Conservation (phyloP, 2,797 vertebrate species). For the Argyrosomus regius region DNA sequence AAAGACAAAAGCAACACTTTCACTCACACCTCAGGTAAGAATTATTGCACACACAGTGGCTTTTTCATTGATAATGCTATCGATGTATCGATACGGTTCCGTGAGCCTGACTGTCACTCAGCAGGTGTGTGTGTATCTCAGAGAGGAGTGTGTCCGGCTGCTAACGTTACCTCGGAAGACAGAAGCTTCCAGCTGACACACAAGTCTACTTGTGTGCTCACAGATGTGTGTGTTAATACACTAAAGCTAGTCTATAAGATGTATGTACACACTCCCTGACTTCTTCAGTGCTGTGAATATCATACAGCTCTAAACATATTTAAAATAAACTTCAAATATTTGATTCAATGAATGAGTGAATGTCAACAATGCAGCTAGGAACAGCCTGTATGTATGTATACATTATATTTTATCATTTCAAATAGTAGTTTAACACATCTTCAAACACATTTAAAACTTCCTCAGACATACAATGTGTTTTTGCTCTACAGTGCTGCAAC, state of each 20-base stretch:
- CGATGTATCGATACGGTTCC: neutral
- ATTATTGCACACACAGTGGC: accelerated
- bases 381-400: neutral
- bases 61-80: neutral
- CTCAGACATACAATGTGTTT: neutral
- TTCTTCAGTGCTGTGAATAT: neutral
- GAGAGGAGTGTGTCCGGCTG: conserved; percentile 21
- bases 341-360: neutral
- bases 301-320: neutral
- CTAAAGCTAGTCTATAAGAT: neutral
- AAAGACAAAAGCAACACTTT: conserved; percentile 42
- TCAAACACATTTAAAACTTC: neutral
- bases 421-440: neutral
- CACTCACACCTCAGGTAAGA: conserved; percentile 54
- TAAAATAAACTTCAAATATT: neutral
- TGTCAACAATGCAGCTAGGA: neutral
- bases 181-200: neutral
- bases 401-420: neutral
- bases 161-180: neutral
- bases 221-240: neutral
- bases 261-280: neutral
- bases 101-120: conserved; percentile 5
- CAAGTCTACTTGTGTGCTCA: neutral
- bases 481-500: neutral
- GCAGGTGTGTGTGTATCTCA: conserved; percentile 15